phyloP scores from a whole-genome alignment of 2,888 invertebrate species.

The Saturnia japonica region DNA sequence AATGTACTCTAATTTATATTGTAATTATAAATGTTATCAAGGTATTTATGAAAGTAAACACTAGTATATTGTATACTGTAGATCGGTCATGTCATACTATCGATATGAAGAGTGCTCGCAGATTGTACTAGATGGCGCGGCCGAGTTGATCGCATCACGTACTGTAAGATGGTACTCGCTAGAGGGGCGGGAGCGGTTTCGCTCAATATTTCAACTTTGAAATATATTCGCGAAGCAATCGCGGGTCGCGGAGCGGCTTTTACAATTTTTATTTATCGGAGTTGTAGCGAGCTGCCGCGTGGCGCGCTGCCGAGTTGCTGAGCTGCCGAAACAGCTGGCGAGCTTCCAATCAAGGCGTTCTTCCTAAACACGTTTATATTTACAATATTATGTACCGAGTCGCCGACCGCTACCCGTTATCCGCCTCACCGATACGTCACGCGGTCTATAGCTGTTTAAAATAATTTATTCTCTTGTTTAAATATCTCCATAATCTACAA shows the following conservation, averaged over 20 bases:
- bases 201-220: neutral
- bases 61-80: too few relatives aligned
- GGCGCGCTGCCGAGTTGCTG: too few relatives aligned
- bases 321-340: neutral
- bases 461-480: neutral
- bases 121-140: too few relatives aligned
- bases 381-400: neutral
- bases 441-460: neutral
- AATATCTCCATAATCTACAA: neutral
- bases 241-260: neutral
- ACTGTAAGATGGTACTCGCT: neutral
- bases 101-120: too few relatives aligned
- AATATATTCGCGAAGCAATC: neutral
- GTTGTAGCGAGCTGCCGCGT: neutral
- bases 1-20: neutral
- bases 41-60: too few relatives aligned
- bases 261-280: conserved; percentile 4
- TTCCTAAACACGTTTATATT: neutral
- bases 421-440: neutral
- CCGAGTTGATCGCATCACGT: neutral
- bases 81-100: too few relatives aligned
- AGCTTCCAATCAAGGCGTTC: neutral
- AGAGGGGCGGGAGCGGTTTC: neutral
- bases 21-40: neutral
- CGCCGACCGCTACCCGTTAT: neutral